phyloP scores from a whole-genome alignment of 2,888 invertebrate genomes.

The Mesochorus sp. region DNA sequence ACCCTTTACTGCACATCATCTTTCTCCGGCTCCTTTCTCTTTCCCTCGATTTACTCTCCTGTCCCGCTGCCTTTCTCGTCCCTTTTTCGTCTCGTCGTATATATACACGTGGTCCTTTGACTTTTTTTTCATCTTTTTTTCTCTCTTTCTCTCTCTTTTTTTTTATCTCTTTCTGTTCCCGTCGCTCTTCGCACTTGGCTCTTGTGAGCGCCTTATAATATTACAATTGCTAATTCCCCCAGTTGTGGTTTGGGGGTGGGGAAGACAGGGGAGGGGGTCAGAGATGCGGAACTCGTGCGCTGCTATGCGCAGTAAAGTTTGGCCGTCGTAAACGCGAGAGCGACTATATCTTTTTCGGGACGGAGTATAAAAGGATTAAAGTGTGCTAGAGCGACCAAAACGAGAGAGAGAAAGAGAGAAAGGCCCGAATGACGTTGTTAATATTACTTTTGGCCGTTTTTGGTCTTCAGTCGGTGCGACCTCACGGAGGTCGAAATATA shows the following conservation, averaged over 20 bases:
- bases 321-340: slow-evolving; percentile 63
- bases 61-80: background rate
- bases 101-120: background rate
- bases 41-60: slow-evolving; percentile 18
- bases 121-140: background rate
- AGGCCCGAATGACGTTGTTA: slow-evolving; percentile 16
- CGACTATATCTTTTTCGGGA: slow-evolving; percentile 42
- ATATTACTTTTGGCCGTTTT: slow-evolving; percentile 16
- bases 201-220: slow-evolving; percentile 57
- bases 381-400: background rate
- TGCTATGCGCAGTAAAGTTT: slow-evolving; percentile 62
- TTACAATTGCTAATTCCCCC: slow-evolving; percentile 67
- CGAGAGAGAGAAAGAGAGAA: background rate
- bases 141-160: slow-evolving; percentile 52
- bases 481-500: too few relatives aligned
- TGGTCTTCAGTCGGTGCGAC: too few relatives aligned
- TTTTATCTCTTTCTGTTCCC: slow-evolving; percentile 34
- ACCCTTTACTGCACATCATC: background rate
- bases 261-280: too few relatives aligned
- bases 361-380: background rate
- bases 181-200: slow-evolving; percentile 45
- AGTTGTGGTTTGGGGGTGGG: slow-evolving; percentile 55
- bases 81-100: background rate
- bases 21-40: background rate
- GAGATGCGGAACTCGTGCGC: background rate